phyloP scores from a whole-genome alignment of 37 sponge, comb jelly and placozoan genomes.

The Theonella swinhoei region DNA sequence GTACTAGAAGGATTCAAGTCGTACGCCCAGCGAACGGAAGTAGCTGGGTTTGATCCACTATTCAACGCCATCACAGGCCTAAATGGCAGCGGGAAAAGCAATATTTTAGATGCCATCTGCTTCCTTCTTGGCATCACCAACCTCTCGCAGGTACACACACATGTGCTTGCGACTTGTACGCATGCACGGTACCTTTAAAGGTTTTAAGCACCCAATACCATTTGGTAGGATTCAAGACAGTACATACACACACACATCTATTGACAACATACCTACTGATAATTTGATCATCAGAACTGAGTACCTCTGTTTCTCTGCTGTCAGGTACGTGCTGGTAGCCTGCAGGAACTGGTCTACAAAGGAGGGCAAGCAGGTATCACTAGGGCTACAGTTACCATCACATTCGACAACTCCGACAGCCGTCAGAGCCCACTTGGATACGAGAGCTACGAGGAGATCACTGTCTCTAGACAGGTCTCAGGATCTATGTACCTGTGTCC shows the following conservation, averaged over 20 bases:
- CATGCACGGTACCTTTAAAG: neutral
- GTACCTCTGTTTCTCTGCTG: neutral
- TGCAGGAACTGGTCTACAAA: constrained; percentile 99
- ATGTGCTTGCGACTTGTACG: neutral
- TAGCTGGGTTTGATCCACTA: constrained; percentile 90
- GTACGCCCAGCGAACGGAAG: constrained; percentile 94
- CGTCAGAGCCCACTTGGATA: constrained; percentile 97
- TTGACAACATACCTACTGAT: no score
- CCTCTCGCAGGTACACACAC: constrained; percentile 83
- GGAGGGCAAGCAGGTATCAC: constrained; percentile 97
- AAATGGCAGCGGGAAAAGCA: constrained; percentile 99
- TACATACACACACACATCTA: no score
- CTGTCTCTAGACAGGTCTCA: constrained; percentile 85
- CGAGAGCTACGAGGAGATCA: constrained; percentile 88
- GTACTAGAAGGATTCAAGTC: constrained; percentile 99
- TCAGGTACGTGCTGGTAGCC: constrained; percentile 92
- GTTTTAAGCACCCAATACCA: no score
- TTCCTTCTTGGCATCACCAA: constrained; percentile 97
- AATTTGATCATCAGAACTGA: neutral
- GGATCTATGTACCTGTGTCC: neutral
- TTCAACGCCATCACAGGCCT: constrained; percentile 99
- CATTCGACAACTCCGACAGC: constrained; percentile 95
- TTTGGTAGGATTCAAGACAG: neutral
- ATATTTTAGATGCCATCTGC: constrained; percentile 97
- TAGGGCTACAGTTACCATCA: constrained; percentile 98